A percentile compares a stretch with the other conserved stretches of the same genome.
Evolutionary conservation across 2,797 vertebrate species (phyloP).

Genomic region (Siniperca obscura): DNA sequence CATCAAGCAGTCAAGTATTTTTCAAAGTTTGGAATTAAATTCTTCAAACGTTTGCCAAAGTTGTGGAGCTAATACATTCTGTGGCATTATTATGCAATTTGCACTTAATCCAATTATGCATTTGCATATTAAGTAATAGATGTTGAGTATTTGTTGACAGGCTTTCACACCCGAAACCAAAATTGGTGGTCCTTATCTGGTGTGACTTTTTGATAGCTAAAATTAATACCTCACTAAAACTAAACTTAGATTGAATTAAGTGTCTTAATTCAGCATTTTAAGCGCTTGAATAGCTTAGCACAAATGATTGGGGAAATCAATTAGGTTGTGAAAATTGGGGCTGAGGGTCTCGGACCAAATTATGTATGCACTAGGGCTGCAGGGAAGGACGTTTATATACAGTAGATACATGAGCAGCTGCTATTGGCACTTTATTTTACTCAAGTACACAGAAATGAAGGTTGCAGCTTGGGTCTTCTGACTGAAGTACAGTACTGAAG

Average conservation of each 20-base stretch:
- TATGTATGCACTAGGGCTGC: constrained; percentile 61
- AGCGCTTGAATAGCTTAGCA: constrained; percentile 55
- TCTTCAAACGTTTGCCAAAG: constrained; percentile 58
- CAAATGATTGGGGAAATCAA: constrained; percentile 42
- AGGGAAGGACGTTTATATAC: constrained; percentile 24
- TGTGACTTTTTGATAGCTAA: constrained; percentile 49
- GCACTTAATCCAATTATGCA: constrained; percentile 57
- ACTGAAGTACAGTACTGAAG: constrained; percentile 54
- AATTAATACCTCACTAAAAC: constrained; percentile 40
- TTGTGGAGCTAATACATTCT: constrained; percentile 35
- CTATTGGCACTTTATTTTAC: constrained; percentile 75
- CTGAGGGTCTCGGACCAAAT: constrained; percentile 70
- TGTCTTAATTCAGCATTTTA: constrained; percentile 50
- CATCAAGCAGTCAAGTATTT: constrained; percentile 62
- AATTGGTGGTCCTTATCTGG: constrained; percentile 17
- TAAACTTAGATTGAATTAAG: constrained; percentile 25
- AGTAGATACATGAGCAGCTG: constrained; percentile 62
- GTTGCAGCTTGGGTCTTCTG: constrained; percentile 55
- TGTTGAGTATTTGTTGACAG: constrained; percentile 41
- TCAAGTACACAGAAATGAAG: constrained; percentile 44
- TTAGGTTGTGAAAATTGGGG: constrained; percentile 20
- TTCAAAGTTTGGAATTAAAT: constrained; percentile 55
- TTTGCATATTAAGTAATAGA: constrained; percentile 58
- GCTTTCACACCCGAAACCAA: constrained; percentile 44
- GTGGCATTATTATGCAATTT: constrained; percentile 60